A percentile compares a stretch with the other conserved stretches of the same genome.
Conservation (phyloP, 2,113 vertebrate species). For the Dasyprocta punctata region DNA sequence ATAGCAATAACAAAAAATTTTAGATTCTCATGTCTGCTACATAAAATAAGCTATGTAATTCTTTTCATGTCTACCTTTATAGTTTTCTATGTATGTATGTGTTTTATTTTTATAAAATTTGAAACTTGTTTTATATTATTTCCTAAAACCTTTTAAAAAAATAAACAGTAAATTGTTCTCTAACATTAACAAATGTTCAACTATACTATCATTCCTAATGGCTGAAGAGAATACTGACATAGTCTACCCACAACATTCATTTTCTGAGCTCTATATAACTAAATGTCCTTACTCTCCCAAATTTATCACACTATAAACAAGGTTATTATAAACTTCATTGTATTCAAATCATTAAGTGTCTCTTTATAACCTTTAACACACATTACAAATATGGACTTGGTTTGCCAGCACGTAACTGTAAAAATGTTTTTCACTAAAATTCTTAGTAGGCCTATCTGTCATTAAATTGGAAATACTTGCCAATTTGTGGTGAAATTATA, state of each 20-base stretch:
- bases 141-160: not conserved
- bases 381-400: not conserved
- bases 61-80: not conserved
- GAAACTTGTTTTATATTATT: not conserved
- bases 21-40: not conserved
- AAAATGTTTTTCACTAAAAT: not conserved
- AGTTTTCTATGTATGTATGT: not conserved
- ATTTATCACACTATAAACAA: not conserved
- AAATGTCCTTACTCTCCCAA: not conserved
- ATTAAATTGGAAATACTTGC: slow-evolving; percentile 3
- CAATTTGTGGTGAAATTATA: slow-evolving; percentile 6
- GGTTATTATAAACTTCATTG: not conserved
- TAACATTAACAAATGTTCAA: slow-evolving; percentile 1
- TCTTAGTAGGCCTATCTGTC: not conserved
- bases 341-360: not conserved
- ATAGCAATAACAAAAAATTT: not conserved
- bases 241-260: not conserved
- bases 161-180: not conserved
- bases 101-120: not conserved
- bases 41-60: not conserved
- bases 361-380: not conserved
- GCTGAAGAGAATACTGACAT: not conserved
- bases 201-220: not conserved
- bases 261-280: not conserved
- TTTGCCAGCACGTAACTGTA: not conserved